Evolutionary conservation across 2,113 vertebrate species (phyloP).

Genomic region (Pteropus alecto): DNA sequence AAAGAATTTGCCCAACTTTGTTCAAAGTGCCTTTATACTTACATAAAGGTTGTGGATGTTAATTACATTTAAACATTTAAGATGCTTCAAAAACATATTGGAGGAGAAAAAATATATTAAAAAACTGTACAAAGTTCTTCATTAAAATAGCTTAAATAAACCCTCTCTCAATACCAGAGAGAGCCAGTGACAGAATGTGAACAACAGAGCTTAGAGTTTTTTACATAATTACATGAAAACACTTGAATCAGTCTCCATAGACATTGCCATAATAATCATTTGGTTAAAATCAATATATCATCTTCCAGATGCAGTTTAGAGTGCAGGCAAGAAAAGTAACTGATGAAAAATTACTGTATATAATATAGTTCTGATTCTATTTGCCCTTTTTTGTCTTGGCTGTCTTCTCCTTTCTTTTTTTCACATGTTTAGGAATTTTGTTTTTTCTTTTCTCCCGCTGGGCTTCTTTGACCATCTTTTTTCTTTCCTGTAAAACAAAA

Average conservation of each 20-base stretch:
- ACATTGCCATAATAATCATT: not conserved
- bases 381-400: slow-evolving; percentile 91
- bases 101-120: slow-evolving; percentile 41
- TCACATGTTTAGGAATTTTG: slow-evolving; percentile 94
- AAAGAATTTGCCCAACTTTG: not conserved
- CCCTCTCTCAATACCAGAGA: not conserved
- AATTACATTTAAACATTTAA: not conserved
- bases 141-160: slow-evolving; percentile 56
- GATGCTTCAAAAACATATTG: not conserved
- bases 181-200: not conserved
- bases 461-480: slow-evolving; percentile 92
- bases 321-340: not conserved
- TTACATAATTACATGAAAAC: not conserved
- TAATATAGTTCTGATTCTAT: slow-evolving; percentile 73
- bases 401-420: slow-evolving; percentile 94
- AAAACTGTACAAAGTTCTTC: slow-evolving; percentile 27
- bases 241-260: not conserved
- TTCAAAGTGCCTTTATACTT: not conserved
- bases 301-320: slow-evolving; percentile 23
- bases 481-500: slow-evolving; percentile 88
- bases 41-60: not conserved
- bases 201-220: not conserved
- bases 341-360: not conserved
- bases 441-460: slow-evolving; percentile 94
- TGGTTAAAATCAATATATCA: not conserved